A percentile compares a stretch with the other conserved stretches of the same genome.
phyloP scores from a whole-genome alignment of 1,140 invertebrate genomes.

The Drosophila kurseongensis region DNA sequence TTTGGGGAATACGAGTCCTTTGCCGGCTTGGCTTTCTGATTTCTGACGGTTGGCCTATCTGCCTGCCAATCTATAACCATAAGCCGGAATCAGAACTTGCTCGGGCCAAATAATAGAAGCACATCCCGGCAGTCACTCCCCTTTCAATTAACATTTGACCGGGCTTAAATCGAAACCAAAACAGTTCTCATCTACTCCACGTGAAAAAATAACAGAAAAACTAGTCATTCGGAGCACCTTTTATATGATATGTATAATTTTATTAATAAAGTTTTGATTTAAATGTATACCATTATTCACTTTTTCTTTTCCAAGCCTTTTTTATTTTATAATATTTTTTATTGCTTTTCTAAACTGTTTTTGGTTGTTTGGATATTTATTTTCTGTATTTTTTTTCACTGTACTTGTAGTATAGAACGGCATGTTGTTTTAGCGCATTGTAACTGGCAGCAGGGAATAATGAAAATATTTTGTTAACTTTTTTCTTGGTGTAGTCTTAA shows the following conservation, averaged over 20 bases:
- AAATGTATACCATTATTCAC: too few species aligned
- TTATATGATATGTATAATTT: neutral
- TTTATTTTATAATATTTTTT: neutral
- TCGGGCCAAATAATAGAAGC: slow-evolving; percentile 53
- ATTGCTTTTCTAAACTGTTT: neutral
- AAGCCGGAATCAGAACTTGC: slow-evolving; percentile 36
- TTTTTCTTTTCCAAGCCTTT: too few species aligned
- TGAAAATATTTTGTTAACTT: neutral
- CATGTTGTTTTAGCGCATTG: too few species aligned
- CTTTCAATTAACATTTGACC: slow-evolving; percentile 74
- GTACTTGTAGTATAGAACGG: too few species aligned
- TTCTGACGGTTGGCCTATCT: slow-evolving; percentile 30
- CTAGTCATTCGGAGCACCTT: neutral
- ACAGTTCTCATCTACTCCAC: slow-evolving; percentile 1
- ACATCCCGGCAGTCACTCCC: slow-evolving; percentile 2
- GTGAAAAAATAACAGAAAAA: neutral
- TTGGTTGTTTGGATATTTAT: neutral
- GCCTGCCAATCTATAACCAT: slow-evolving; percentile 58
- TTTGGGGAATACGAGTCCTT: slow-evolving; percentile 53
- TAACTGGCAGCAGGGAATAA: too few species aligned
- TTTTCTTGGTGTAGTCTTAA: slow-evolving; percentile 22
- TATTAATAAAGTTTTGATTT: too few species aligned
- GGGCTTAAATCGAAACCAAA: slow-evolving; percentile 38
- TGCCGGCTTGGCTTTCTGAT: slow-evolving; percentile 50
- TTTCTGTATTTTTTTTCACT: too few species aligned